Conservation (phyloP, 2,797 vertebrate genomes). For the Cyclopterus lumpus region DNA sequence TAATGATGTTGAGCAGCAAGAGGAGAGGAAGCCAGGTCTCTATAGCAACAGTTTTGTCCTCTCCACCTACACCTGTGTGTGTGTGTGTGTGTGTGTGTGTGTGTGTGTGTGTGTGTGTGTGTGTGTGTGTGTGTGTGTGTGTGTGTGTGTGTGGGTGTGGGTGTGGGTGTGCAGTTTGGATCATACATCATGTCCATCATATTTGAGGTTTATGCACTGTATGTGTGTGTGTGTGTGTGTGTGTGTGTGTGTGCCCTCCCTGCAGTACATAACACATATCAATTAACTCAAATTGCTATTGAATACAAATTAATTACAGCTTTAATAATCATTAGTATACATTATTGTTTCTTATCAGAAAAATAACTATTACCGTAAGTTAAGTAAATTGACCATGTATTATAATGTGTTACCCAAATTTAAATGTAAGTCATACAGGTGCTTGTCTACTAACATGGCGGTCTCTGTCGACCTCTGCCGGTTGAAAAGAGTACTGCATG, state of each 20-base stretch:
- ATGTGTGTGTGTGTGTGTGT: too few relatives aligned
- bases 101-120: too few relatives aligned
- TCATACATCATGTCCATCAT: neutral
- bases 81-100: conserved; percentile 26
- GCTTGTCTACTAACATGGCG: neutral
- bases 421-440: neutral
- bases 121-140: too few relatives aligned
- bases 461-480: conserved; percentile 68
- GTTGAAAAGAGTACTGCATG: neutral
- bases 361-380: neutral
- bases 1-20: conserved; percentile 71
- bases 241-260: too few relatives aligned
- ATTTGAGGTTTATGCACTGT: neutral
- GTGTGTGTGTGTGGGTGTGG: neutral
- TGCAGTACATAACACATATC: neutral
- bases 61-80: conserved; percentile 37
- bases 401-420: neutral
- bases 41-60: conserved; percentile 77
- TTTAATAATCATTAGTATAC: neutral
- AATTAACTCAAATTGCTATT: neutral
- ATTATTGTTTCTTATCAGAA: neutral
- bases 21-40: conserved; percentile 70
- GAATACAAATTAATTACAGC: neutral
- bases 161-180: neutral
- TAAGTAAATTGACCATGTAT: neutral